These are phyloP conservation scores for Lamprologus speciosus DNA, from an alignment of 2,113 vertebrate genomes.

Conservation along the genomic window DNA sequence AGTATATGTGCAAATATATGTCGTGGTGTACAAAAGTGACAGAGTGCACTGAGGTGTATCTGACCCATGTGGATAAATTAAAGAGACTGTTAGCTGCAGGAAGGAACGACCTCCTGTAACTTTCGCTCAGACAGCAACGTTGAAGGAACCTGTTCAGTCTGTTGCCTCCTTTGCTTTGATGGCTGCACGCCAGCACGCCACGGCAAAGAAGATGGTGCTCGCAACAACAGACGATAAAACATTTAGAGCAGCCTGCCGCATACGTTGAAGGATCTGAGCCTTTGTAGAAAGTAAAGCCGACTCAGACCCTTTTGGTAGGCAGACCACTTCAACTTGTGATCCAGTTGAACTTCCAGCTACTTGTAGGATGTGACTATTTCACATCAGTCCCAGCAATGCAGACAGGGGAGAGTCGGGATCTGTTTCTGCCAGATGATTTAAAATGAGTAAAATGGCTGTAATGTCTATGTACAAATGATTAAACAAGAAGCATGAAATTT, in stretches of 20 bases:
- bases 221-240: neutral
- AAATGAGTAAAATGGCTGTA: neutral
- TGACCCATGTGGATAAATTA: neutral
- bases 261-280: neutral
- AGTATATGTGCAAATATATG: neutral
- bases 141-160: neutral
- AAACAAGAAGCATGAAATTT: neutral
- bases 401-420: neutral
- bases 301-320: neutral
- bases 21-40: fast-evolving
- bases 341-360: neutral
- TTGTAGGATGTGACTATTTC: neutral
- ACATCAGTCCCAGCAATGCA: fast-evolving
- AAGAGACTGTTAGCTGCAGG: neutral
- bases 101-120: neutral
- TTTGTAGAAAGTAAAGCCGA: neutral
- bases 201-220: neutral
- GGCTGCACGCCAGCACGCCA: neutral
- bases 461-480: neutral
- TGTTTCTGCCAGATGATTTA: neutral
- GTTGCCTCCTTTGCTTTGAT: neutral
- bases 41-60: neutral
- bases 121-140: fast-evolving
- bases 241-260: neutral
- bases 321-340: neutral